phyloP scores from a whole-genome alignment of 2,113 vertebrate genomes.

The Gopherus flavomarginatus region DNA sequence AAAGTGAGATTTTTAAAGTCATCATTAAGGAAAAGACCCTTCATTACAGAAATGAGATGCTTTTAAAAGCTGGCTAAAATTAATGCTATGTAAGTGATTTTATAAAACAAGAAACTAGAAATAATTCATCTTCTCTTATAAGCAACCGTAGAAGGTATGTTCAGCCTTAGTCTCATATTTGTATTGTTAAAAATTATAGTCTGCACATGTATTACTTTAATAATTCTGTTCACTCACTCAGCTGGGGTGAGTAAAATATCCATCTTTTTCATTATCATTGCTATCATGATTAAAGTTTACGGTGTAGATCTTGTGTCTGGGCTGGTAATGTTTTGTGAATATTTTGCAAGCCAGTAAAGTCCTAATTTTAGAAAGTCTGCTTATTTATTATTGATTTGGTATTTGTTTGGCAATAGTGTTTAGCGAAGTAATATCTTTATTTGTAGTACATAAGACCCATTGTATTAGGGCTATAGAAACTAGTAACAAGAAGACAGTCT shows the following conservation, averaged over 20 bases:
- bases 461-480: fast-evolving
- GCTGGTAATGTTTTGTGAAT: neutral
- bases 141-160: neutral
- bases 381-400: neutral
- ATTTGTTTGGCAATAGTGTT: fast-evolving
- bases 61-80: neutral
- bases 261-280: fast-evolving
- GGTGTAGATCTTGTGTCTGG: neutral
- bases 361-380: neutral
- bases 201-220: neutral
- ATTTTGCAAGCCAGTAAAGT: neutral
- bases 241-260: neutral
- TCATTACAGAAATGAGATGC: neutral
- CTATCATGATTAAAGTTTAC: neutral
- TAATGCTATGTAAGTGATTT: neutral
- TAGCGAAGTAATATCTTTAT: neutral
- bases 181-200: fast-evolving
- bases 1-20: fast-evolving
- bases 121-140: neutral
- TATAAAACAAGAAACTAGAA: neutral
- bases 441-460: neutral
- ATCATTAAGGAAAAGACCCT: neutral
- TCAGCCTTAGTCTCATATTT: neutral
- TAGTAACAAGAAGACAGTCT: neutral
- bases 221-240: fast-evolving